Evolutionary conservation across 2,797 vertebrate species (phyloP).

Genomic region (Aselliscus stoliczkanus): DNA sequence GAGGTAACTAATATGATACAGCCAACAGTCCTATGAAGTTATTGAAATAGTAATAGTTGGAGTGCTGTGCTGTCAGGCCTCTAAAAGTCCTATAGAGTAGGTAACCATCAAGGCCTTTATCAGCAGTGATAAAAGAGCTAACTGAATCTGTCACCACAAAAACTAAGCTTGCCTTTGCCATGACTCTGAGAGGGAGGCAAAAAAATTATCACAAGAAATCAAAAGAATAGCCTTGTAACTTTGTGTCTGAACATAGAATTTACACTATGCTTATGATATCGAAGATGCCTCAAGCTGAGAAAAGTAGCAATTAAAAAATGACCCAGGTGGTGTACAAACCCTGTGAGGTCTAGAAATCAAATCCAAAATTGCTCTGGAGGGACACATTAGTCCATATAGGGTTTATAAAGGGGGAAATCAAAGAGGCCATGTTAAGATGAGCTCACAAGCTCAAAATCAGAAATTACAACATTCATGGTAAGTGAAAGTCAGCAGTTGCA

Average conservation of each 20-base stretch:
- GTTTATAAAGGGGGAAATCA: slow-evolving; percentile 14
- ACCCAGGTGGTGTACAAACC: not conserved
- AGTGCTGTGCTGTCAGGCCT: not conserved
- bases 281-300: not conserved
- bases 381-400: not conserved
- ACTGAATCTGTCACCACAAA: slow-evolving; percentile 12
- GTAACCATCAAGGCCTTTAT: not conserved
- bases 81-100: not conserved
- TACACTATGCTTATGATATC: not conserved
- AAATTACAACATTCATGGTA: not conserved
- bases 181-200: not conserved
- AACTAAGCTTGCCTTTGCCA: not conserved
- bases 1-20: not conserved
- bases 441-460: not conserved
- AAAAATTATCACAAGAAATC: not conserved
- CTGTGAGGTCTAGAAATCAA: not conserved
- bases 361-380: slow-evolving; percentile 3
- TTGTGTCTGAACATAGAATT: not conserved
- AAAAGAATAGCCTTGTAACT: not conserved
- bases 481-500: not conserved
- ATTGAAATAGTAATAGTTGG: not conserved
- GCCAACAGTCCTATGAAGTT: not conserved
- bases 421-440: slow-evolving; percentile 13
- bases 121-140: not conserved
- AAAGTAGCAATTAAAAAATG: slow-evolving; percentile 58